Percentiles rank a stretch among this genome's conserved stretches.
These are phyloP conservation scores for Rafetus swinhoei DNA, from an alignment of 2,113 vertebrate species.

Conservation along the genomic window DNA sequence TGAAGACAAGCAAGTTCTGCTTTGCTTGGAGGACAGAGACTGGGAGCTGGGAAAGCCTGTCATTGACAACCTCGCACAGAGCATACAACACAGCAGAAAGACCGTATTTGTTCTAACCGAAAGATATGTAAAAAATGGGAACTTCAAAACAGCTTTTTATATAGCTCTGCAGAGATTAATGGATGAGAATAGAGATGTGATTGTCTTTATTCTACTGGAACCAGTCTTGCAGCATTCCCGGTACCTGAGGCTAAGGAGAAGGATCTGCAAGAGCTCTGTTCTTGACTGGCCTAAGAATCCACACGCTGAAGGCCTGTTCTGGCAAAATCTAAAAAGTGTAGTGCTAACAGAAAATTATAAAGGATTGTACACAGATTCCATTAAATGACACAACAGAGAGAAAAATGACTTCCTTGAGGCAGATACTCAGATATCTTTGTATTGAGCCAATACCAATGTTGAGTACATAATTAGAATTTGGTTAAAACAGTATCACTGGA, in stretches of 20 bases:
- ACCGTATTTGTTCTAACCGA: constrained; percentile 80
- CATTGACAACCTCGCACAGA: constrained; percentile 82
- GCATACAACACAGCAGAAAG: constrained; percentile 84
- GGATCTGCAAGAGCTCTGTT: constrained; percentile 83
- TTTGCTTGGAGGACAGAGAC: constrained; percentile 81
- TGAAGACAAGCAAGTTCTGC: constrained; percentile 67
- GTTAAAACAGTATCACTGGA: neutral
- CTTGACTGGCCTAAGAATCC: constrained; percentile 86
- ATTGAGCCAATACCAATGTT: neutral
- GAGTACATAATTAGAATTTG: neutral
- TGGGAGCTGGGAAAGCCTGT: constrained; percentile 75
- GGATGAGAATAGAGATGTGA: constrained; percentile 84
- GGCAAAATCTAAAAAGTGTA: constrained; percentile 84
- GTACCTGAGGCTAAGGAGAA: constrained; percentile 82
- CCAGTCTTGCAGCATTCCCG: constrained; percentile 85
- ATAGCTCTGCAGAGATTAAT: constrained; percentile 86
- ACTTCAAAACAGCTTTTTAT: constrained; percentile 82
- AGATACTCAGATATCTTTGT: neutral
- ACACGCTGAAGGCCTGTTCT: constrained; percentile 79
- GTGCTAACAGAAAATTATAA: constrained; percentile 75
- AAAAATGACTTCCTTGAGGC: neutral
- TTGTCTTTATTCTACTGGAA: constrained; percentile 85
- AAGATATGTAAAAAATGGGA: constrained; percentile 79
- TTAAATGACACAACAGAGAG: constrained; percentile 5
- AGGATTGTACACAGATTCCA: constrained; percentile 47